These are phyloP conservation scores for Campoletis raptor DNA, from an alignment of 2,888 invertebrate genomes.

Conservation along the genomic window DNA sequence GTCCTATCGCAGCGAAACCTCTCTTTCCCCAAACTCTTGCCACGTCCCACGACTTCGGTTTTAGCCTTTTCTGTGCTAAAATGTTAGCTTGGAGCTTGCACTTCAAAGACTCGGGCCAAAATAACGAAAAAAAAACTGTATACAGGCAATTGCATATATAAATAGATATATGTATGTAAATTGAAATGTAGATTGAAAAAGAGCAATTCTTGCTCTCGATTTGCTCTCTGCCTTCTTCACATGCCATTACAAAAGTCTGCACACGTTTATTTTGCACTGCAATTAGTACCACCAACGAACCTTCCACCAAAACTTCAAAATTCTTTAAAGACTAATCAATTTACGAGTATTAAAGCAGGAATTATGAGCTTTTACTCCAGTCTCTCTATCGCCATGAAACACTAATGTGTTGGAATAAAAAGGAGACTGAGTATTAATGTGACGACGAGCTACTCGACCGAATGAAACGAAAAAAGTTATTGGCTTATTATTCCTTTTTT, in stretches of 20 bases:
- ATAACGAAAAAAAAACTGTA: slow-evolving; percentile 9
- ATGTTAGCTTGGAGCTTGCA: slow-evolving; percentile 18
- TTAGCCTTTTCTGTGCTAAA: slow-evolving; percentile 11
- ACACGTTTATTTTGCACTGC: not conserved
- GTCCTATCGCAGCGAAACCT: not conserved
- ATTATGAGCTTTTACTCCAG: not conserved
- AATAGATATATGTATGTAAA: not conserved
- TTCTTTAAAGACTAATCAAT: not conserved
- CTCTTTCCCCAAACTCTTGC: not conserved
- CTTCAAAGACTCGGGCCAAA: slow-evolving; percentile 31
- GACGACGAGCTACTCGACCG: slow-evolving; percentile 2
- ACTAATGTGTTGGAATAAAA: slow-evolving; percentile 2
- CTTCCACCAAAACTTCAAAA: not conserved
- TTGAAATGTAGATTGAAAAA: not conserved
- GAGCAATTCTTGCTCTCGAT: not conserved
- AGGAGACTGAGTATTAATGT: not conserved
- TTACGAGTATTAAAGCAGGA: not conserved
- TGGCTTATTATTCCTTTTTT: slow-evolving; percentile 1
- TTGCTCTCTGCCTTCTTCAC: not conserved
- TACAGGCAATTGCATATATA: not conserved
- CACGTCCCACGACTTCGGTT: not conserved
- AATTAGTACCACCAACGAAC: not conserved
- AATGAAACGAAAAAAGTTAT: slow-evolving; percentile 19
- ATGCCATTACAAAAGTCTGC: not conserved
- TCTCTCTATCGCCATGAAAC: not conserved